These are phyloP conservation scores for Lepidostoma basale DNA, from an alignment of 1,140 invertebrate genomes.

Conservation along the genomic window DNA sequence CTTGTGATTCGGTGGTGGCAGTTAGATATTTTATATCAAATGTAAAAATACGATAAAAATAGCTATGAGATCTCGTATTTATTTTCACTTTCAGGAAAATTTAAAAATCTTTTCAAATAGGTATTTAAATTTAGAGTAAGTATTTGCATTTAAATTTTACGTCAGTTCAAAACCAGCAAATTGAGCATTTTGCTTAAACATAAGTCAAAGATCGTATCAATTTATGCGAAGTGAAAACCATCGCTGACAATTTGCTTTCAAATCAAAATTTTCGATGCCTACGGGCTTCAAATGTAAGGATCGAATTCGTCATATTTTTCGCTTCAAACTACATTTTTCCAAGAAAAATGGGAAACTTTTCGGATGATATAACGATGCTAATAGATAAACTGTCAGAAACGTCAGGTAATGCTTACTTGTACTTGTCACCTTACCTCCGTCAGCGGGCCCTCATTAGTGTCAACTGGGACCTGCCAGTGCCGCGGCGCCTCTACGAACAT, in stretches of 20 bases:
- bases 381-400: slow-evolving; percentile 24
- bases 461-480: not conserved
- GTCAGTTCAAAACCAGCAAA: too few relatives aligned
- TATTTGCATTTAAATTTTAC: too few relatives aligned
- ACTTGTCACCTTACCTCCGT: not conserved
- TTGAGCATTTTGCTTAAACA: too few relatives aligned
- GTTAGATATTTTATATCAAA: too few relatives aligned
- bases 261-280: slow-evolving; percentile 17
- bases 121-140: too few relatives aligned
- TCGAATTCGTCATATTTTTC: slow-evolving; percentile 4
- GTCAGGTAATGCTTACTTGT: slow-evolving; percentile 16
- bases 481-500: too few relatives aligned
- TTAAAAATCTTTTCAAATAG: too few relatives aligned
- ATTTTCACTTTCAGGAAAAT: too few relatives aligned
- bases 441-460: not conserved
- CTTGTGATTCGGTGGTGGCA: too few relatives aligned
- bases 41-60: too few relatives aligned
- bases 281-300: slow-evolving; percentile 1
- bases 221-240: not conserved
- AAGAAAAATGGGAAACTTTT: slow-evolving; percentile 8
- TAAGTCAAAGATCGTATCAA: not conserved
- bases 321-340: slow-evolving; percentile 2
- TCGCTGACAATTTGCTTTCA: slow-evolving; percentile 1
- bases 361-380: slow-evolving; percentile 18
- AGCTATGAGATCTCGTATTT: too few relatives aligned